A percentile compares a stretch with the other conserved stretches of the same genome.
phyloP scores from a whole-genome alignment of 2,113 vertebrate genomes.

The Malurus alboscapulatus region DNA sequence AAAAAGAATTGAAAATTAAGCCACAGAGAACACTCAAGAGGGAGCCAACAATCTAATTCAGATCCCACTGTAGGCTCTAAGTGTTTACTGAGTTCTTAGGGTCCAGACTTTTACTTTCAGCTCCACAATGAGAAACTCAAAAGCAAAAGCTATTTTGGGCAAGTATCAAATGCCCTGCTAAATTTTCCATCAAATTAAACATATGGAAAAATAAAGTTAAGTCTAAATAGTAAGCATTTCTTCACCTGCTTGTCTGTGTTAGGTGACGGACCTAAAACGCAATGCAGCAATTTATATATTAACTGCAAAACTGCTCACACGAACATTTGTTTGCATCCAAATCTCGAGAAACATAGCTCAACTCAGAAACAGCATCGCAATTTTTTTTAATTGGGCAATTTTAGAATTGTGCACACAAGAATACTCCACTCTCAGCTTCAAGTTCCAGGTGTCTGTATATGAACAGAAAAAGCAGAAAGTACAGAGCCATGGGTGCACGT shows the following conservation, averaged over 20 bases:
- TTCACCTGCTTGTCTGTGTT: background rate
- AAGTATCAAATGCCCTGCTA: background rate
- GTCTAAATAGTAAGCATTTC: background rate
- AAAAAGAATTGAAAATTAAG: background rate
- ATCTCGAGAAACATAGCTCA: background rate
- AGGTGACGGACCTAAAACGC: background rate
- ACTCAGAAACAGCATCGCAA: background rate
- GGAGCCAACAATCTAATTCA: background rate
- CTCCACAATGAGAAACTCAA: background rate
- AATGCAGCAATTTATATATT: background rate
- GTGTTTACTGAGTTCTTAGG: background rate
- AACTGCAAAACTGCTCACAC: background rate
- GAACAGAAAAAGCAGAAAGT: background rate
- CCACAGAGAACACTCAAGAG: background rate
- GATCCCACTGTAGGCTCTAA: background rate
- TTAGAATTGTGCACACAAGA: background rate
- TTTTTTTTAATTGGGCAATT: background rate
- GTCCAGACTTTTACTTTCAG: background rate
- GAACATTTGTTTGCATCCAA: background rate
- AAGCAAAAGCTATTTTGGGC: background rate
- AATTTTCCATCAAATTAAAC: background rate
- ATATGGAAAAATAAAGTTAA: background rate
- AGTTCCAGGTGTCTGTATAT: background rate
- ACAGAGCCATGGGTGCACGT: fast-evolving
- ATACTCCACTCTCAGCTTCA: background rate